phyloP scores from a whole-genome alignment of 2,113 vertebrate species.

The Sciurus niger region DNA sequence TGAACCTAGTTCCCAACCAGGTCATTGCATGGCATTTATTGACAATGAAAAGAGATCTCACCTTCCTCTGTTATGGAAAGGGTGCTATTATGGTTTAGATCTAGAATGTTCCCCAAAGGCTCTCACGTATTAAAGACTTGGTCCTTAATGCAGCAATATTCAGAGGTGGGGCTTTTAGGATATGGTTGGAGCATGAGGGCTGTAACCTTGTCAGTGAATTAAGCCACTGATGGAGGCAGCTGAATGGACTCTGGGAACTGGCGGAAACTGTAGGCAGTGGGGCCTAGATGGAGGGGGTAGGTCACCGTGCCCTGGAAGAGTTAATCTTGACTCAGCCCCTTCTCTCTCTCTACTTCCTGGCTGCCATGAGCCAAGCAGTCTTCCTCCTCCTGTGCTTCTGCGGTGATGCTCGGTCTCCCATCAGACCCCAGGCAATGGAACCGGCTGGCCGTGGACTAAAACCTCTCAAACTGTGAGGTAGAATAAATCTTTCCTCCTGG shows the following conservation, averaged over 20 bases:
- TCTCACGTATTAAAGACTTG: neutral
- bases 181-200: neutral
- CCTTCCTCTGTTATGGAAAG: slow-evolving; percentile 20
- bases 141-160: neutral
- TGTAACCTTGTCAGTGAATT: neutral
- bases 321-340: neutral
- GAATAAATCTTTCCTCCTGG: neutral
- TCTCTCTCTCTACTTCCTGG: neutral
- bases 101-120: neutral
- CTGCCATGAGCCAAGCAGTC: neutral
- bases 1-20: neutral
- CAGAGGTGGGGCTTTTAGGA: neutral
- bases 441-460: neutral
- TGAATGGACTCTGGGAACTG: neutral
- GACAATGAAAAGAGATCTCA: neutral
- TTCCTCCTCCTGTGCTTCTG: neutral
- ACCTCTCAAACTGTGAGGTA: neutral
- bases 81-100: neutral
- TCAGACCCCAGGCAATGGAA: neutral
- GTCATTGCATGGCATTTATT: neutral
- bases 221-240: neutral
- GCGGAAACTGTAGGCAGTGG: neutral
- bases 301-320: neutral
- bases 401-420: neutral
- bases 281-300: neutral